Evolutionary conservation across 2,888 invertebrate species (phyloP), one percentile per base, ranked within the genome.

Genomic region (Balanococcus diminutus): DNA sequence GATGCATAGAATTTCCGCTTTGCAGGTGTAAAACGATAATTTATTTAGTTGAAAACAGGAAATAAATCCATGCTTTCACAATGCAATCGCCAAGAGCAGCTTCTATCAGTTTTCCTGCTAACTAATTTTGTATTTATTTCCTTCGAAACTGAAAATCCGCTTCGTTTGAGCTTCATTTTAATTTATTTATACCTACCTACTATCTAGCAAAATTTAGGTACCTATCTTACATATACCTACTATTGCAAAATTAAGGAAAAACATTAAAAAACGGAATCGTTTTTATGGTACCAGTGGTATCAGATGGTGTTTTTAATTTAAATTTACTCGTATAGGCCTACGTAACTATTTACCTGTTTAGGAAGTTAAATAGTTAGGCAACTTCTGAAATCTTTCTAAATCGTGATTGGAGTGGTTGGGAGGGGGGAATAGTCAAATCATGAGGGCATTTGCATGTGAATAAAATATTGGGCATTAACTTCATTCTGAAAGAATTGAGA

Each of bases 1-100:
- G 75, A 75, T 75, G 75, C 75, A 32, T 75, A 75, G 75, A 32
- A 75, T 75, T 75, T 75, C 75, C 75, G 31, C 75, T 75, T 75
- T 32, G 32, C n/a, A 75, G 75, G 75, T 75, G 75, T 75, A 28
- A 75, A 75, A 32, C 75, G 75, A 75, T 75, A 75, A 75, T 75
- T 75, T 28, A 32, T 75, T 67, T 32, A 36, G 31, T 19, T 32
- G 32, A 75, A 75, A 75, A 75, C 75, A 75, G 75, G 75, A 75
- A 75, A 75, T 75, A 75, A 75, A 75, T 75, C 31, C 75, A 32
- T 75, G n/a, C 75, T 36, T n/a, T 32, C 32, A 75, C 32, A 75
- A 32, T 75, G 75, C 36, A 75, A 75, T 51, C 75, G 22, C 9
- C 75, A 36, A 75, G 32, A 31, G 31, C 32, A 6, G 32, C 14